Base-by-base conservation (phyloP, 2,797 vertebrate genomes). In the Lacerta viridis region DNA sequence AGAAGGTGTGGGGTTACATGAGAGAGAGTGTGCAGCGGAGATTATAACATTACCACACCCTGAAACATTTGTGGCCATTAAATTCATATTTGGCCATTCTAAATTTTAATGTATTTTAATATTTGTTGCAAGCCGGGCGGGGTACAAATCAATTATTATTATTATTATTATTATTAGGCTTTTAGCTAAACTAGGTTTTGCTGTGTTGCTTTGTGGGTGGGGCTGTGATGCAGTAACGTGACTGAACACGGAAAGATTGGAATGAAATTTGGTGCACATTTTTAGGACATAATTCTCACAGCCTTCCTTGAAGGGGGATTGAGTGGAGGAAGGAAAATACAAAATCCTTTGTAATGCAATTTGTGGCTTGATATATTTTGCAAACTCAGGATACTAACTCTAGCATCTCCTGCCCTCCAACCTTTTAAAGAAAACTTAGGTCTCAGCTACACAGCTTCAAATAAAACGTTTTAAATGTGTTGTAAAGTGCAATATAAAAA, bases 21-120 rank as follows among this genome's bases (percentile, higher is more conserved):
- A 15, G 50, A 15, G 50, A 55, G 50, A 15, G 92, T 86, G 86
- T 93, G 92, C 92, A 94, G 94, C 90, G 93, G 92, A 94, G 95
- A 94, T 93, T 92, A 55, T 55, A 55, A 15, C 94, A 94, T 96
- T 95, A 85, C 95, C 92, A 92, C 92, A 68, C 76, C 69, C 92
- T 93, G 93, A 83, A 93, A 93, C 93, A 95, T 93, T 95, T 87
- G 92, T 94, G 87, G 91, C 89, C 91, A 94, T 97, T 96, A 95
- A 91, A 93, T 91, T 87, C 93, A 79, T 25, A 2, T 59, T n/a
- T 55, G 41, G 11, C 6, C 43, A 15, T 15, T 11, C 18, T 33
- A 75, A 75, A 23, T 33, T 33, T 33, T 33, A 33, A 33, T 33
- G 33, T 33, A 33, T 33, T 33, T 33, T 33, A 33, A 33, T 33